These are phyloP conservation scores for Medauroidea extradentata DNA, from an alignment of 1,140 invertebrate species.

Conservation along the genomic window DNA sequence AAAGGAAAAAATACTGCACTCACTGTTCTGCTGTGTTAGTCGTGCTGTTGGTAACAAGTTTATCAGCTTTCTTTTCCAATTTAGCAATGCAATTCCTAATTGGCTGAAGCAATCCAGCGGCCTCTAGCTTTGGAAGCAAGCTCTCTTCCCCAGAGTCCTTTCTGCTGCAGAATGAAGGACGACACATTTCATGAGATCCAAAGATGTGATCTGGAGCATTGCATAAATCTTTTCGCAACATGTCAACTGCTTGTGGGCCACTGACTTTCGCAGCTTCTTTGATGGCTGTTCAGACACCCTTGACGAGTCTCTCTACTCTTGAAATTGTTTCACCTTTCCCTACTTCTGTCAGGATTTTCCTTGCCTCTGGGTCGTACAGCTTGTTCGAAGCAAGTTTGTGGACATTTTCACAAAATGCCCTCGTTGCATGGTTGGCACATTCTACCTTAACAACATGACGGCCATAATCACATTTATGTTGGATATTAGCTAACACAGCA, in stretches of 20 bases:
- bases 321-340: not conserved
- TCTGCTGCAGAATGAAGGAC: slow-evolving; percentile 1
- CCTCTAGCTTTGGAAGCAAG: not conserved
- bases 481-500: too few species aligned
- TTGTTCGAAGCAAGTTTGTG: not conserved
- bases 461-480: not conserved
- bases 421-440: not conserved
- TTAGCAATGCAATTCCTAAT: not conserved
- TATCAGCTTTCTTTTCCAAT: not conserved
- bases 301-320: too few species aligned
- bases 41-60: not conserved
- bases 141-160: slow-evolving; percentile 4
- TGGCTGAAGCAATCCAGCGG: not conserved
- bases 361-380: not conserved
- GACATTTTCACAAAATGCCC: not conserved
- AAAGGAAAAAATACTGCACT: too few species aligned
- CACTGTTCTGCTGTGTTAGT: not conserved
- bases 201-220: slow-evolving; percentile 3
- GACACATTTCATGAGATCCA: not conserved
- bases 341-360: not conserved
- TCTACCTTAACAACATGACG: not conserved
- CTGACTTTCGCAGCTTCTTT: too few species aligned
- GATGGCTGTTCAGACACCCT: too few species aligned
- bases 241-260: not conserved
- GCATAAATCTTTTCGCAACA: not conserved